A percentile compares a stretch with the other conserved stretches of the same genome.
Evolutionary conservation across 2,797 vertebrate species (phyloP).

Genomic region (Crypturellus tataupa): DNA sequence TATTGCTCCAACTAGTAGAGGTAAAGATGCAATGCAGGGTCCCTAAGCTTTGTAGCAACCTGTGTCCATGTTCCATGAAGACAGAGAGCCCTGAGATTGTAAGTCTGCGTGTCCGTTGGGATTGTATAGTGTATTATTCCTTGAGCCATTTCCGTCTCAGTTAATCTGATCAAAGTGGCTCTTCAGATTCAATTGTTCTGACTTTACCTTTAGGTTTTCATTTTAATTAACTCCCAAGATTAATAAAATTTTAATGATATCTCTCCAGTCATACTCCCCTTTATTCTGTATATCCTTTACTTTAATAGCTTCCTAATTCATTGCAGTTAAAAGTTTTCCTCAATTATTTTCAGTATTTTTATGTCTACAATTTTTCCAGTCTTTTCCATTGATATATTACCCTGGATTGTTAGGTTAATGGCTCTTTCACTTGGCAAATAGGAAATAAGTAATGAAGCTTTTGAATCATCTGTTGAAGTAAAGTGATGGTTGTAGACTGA

Average conservation of each 20-base stretch:
- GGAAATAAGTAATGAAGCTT: neutral
- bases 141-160: neutral
- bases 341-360: neutral
- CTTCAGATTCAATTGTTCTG: conserved; percentile 34
- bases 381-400: neutral
- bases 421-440: neutral
- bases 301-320: conserved; percentile 39
- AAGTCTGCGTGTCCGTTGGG: neutral
- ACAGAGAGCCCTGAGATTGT: neutral
- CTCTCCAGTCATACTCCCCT: neutral
- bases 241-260: conserved; percentile 13
- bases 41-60: neutral
- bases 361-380: neutral
- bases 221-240: conserved; percentile 41
- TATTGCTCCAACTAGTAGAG: neutral
- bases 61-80: neutral
- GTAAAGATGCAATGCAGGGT: neutral
- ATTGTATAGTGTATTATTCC: neutral
- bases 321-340: conserved; percentile 13
- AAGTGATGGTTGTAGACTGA: neutral
- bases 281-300: neutral
- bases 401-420: neutral
- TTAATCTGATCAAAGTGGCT: neutral
- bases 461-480: neutral
- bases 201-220: conserved; percentile 17